Conservation (phyloP, 2,888 invertebrate genomes). For the Frankliniella intonsa region DNA sequence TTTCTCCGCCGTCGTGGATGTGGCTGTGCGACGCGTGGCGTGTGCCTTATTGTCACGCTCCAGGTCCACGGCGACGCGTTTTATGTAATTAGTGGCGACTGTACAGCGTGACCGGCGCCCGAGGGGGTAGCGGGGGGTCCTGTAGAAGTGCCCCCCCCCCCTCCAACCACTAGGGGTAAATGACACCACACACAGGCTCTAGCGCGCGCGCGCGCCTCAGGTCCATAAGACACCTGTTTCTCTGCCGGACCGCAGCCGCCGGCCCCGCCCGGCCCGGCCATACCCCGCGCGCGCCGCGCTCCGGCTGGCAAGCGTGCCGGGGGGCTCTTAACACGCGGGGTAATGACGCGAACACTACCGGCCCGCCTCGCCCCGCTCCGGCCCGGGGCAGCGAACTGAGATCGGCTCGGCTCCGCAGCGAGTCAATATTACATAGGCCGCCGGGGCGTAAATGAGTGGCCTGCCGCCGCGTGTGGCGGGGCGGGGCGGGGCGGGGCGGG, state of each 20-base stretch:
- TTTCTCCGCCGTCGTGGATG: no score
- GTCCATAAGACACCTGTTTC: slow-evolving; percentile 5
- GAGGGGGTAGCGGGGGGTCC: no score
- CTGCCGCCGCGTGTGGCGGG: no score
- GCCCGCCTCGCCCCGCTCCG: no score
- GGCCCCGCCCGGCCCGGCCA: background rate
- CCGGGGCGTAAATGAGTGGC: background rate
- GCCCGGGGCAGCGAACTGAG: background rate
- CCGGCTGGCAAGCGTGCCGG: slow-evolving; percentile 8
- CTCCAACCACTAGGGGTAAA: background rate
- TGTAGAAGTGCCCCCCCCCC: background rate
- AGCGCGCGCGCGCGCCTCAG: background rate
- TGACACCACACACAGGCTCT: background rate
- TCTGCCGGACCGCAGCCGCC: background rate
- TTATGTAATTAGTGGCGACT: slow-evolving; percentile 4
- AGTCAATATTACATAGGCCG: background rate
- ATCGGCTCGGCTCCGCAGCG: background rate
- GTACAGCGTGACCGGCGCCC: background rate
- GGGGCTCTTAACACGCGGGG: slow-evolving; percentile 1
- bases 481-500: background rate
- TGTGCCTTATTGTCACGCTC: slow-evolving; percentile 16
- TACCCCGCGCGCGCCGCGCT: background rate
- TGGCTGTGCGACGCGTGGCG: background rate
- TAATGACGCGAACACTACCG: background rate
- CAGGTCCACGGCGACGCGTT: background rate